Evolutionary conservation across 2,888 invertebrate genomes (phyloP).

Genomic region (Rhagonycha lutea): DNA sequence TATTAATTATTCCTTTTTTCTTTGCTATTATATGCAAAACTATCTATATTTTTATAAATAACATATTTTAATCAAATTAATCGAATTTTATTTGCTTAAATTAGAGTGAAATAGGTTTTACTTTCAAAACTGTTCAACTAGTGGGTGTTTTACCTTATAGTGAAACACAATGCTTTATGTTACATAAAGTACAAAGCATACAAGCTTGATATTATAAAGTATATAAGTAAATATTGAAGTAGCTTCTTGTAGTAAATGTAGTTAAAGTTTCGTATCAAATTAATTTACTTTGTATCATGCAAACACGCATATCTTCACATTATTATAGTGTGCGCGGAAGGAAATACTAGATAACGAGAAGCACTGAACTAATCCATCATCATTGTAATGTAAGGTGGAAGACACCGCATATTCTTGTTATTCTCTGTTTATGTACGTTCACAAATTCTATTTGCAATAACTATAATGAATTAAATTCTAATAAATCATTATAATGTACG

Average conservation of each 20-base stretch:
- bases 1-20: no score
- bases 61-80: no score
- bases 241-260: conserved; percentile 6
- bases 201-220: not conserved
- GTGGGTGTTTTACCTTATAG: no score
- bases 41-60: no score
- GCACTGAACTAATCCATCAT: conserved; percentile 18
- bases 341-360: conserved; percentile 12
- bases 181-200: not conserved
- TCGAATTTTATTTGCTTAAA: no score
- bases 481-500: not conserved
- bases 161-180: not conserved
- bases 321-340: conserved; percentile 7
- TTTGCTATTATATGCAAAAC: no score
- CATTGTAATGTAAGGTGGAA: conserved; percentile 6
- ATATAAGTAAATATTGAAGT: conserved; percentile 14
- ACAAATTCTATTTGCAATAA: conserved; percentile 4
- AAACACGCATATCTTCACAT: conserved; percentile 19
- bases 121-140: no score
- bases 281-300: conserved; percentile 17
- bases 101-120: no score
- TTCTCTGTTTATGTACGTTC: conserved; percentile 6
- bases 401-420: conserved; percentile 5
- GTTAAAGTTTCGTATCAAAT: conserved; percentile 9
- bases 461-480: conserved; percentile 1